A percentile compares a stretch with the other conserved stretches of the same genome.
Evolutionary conservation across 2,888 invertebrate genomes (phyloP).

Genomic region (Eupithecia inturbata): DNA sequence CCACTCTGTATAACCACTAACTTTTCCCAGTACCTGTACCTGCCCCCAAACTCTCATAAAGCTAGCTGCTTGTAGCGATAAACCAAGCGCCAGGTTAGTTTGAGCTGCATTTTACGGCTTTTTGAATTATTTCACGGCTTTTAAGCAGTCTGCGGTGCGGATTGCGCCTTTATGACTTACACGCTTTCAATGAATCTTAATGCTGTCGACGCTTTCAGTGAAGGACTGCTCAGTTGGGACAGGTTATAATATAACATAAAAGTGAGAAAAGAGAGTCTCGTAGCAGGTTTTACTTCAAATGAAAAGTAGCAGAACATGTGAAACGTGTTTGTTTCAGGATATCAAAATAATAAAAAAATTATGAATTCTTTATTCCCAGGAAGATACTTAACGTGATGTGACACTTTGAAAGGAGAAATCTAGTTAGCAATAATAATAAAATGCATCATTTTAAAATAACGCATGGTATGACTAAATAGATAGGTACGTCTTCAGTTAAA

Average conservation of each 20-base stretch:
- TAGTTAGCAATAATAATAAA: too few species aligned
- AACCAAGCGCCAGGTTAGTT: slow-evolving; percentile 55
- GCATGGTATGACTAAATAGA: too few species aligned
- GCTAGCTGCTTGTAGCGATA: slow-evolving; percentile 58
- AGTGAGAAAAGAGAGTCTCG: not conserved
- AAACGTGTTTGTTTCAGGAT: not conserved
- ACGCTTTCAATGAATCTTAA: slow-evolving; percentile 43
- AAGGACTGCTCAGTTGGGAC: not conserved
- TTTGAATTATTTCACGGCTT: slow-evolving; percentile 79
- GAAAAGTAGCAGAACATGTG: not conserved
- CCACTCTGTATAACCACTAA: not conserved
- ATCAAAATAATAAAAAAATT: too few species aligned
- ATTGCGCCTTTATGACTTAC: slow-evolving; percentile 69
- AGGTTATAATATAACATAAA: not conserved
- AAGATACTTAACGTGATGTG: too few species aligned
- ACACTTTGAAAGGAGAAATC: too few species aligned
- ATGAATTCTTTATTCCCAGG: too few species aligned
- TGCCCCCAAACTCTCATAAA: slow-evolving; percentile 58
- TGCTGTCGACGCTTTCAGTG: slow-evolving; percentile 12
- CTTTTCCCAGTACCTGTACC: slow-evolving; percentile 37
- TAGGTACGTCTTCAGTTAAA: not conserved
- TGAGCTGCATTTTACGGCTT: slow-evolving; percentile 73
- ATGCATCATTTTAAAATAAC: too few species aligned
- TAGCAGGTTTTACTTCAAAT: not conserved
- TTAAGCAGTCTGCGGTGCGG: slow-evolving; percentile 67